Conservation (phyloP, 2,797 vertebrate genomes). For the Saguinus oedipus region DNA sequence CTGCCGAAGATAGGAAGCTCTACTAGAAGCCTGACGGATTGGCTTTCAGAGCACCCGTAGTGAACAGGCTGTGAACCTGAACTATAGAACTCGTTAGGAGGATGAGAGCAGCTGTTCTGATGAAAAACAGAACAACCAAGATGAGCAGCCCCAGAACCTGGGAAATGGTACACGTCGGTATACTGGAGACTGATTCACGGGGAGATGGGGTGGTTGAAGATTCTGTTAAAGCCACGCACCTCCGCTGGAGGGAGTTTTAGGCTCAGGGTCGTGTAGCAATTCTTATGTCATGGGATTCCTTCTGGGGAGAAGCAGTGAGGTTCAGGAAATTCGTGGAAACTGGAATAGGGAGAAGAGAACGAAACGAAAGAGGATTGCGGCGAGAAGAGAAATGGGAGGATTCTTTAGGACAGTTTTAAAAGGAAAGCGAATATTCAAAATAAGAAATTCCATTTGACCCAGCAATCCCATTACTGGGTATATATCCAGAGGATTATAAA, state of each 20-base stretch:
- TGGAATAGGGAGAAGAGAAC: background rate
- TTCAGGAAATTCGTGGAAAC: background rate
- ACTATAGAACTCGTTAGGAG: background rate
- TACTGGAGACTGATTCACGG: background rate
- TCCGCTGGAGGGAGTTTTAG: background rate
- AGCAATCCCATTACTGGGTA: too few relatives aligned
- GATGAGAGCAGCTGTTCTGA: background rate
- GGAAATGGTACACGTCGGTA: too few relatives aligned
- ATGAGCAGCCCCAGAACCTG: too few relatives aligned
- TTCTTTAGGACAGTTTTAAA: background rate
- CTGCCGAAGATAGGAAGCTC: background rate
- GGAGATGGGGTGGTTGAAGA: background rate
- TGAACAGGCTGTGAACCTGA: background rate
- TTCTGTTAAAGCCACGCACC: background rate
- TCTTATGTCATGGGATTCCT: accelerated
- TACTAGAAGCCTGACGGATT: too few relatives aligned
- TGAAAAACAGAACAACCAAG: background rate
- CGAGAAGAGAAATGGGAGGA: background rate
- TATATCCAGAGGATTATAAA: too few relatives aligned
- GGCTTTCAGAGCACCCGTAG: too few relatives aligned
- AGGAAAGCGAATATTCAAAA: background rate
- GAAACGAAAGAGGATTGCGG: background rate
- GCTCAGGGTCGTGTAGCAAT: background rate
- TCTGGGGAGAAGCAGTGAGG: background rate
- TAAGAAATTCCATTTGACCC: too few relatives aligned